A percentile compares a stretch with the other conserved stretches of the same genome.
Evolutionary conservation across 2,888 invertebrate species (phyloP).

Genomic region (Mythimna ferrago): DNA sequence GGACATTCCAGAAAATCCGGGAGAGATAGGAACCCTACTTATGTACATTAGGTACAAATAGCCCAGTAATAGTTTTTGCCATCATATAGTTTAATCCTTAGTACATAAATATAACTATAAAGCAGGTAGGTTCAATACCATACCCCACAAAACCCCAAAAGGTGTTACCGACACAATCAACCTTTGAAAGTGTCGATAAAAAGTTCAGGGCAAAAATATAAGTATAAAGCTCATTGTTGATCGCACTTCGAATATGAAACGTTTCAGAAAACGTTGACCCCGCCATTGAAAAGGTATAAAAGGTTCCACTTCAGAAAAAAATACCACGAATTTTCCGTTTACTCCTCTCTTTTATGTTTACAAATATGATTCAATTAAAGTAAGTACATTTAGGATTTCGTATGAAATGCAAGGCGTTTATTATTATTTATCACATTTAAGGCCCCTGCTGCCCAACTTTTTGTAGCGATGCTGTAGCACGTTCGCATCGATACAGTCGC

Average conservation of each 20-base stretch:
- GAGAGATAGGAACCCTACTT: not conserved
- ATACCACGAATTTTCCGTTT: conserved; percentile 37
- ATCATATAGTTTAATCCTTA: not conserved
- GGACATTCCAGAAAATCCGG: too few species aligned
- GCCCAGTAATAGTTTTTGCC: not conserved
- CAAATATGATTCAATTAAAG: conserved; percentile 41
- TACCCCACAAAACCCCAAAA: conserved; percentile 9
- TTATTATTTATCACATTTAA: conserved; percentile 8
- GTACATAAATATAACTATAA: not conserved
- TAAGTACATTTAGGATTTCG: conserved; percentile 18
- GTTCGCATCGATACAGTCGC: too few species aligned
- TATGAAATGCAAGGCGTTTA: conserved; percentile 8
- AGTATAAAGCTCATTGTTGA: conserved; percentile 27
- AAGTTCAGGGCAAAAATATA: conserved; percentile 31
- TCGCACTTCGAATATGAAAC: conserved; percentile 31
- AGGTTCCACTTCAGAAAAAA: conserved; percentile 44
- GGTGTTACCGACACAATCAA: conserved; percentile 24
- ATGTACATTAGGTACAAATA: not conserved
- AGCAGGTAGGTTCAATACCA: not conserved
- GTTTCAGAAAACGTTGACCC: conserved; percentile 52
- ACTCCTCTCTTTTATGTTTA: conserved; percentile 22
- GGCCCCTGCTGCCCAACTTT: too few species aligned
- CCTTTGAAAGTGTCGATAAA: conserved; percentile 21
- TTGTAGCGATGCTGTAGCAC: too few species aligned
- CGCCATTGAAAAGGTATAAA: conserved; percentile 40